Base-by-base conservation (phyloP, 1,140 invertebrate species). In the Dendrolimus punctatus region DNA sequence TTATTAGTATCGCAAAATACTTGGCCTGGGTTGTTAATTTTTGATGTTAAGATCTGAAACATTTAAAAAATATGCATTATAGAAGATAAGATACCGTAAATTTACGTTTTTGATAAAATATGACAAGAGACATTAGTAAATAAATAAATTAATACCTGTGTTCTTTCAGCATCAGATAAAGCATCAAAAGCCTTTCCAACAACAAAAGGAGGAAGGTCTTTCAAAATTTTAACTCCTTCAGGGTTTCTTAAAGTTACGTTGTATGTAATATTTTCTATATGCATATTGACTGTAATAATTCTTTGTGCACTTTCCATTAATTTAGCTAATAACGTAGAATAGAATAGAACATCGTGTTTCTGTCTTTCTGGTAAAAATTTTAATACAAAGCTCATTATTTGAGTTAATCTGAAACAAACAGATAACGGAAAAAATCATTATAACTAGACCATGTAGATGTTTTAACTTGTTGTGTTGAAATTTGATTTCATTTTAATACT, bases 1-100 rank as follows among this genome's bases (percentile, higher is more conserved):
- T 75, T 76, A 40, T 80, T 67, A 8, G 64, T 60, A 53, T 88
- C 82, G 43, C 90, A 91, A 57, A 91, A 83, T 53, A 88, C 69
- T 40, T 88, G 72, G 38, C 73, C 62, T 8, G 71, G 69, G 36
- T 68, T 48, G 36, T 73, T 75, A 5, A 88, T 58, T 62, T 82
- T 84, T 39, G 76, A 73, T 7, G 77, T 80, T 4, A 87, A 59
- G 39, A 80, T 73, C 87, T 87, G 56, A 39, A 74, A 82, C 46
- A 39, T 51, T 6, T n/a, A 51, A 49, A 41, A 57, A 39, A 42
- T 40, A 8, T 4, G 1, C 48, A 8, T 7, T 39, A 2, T 42
- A 50, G 8, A 6, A 23, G 5, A 38, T 49, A 38, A 7, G 39
- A 2, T 39, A 39, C 40, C 40, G 4, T 39, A 49, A 8, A 41